These are phyloP conservation scores for Lobophora halterata DNA, from an alignment of 2,888 invertebrate species.

Conservation along the genomic window DNA sequence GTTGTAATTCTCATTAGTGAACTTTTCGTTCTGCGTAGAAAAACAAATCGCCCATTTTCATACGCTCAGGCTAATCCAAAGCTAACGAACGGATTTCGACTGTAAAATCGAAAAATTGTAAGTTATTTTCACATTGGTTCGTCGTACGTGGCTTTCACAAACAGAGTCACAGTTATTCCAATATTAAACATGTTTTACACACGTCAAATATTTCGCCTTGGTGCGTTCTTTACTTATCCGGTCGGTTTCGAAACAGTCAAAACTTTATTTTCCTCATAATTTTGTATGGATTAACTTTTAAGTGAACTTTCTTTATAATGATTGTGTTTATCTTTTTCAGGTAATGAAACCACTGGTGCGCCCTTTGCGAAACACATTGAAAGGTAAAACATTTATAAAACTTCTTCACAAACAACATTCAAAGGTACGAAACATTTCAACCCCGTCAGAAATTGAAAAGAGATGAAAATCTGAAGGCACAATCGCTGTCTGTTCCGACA, in stretches of 20 bases:
- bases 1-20: no score
- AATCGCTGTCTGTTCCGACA: constrained; percentile 17
- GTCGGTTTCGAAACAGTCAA: no score
- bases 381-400: no score
- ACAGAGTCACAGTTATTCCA: constrained; percentile 14
- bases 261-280: no score
- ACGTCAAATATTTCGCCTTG: constrained; percentile 13
- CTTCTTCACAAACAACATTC: background rate
- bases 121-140: constrained; percentile 3
- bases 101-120: constrained; percentile 9
- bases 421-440: background rate
- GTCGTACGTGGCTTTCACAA: constrained; percentile 14
- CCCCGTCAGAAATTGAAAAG: constrained; percentile 1
- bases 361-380: no score
- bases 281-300: no score
- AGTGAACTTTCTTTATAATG: no score
- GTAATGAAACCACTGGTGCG: no score
- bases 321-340: constrained; percentile 6
- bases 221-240: constrained; percentile 10
- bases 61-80: constrained; percentile 4
- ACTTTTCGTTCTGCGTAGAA: no score
- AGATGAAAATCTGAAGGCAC: constrained; percentile 1
- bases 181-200: constrained; percentile 12
- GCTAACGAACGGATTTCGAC: constrained; percentile 5
- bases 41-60: no score